These are phyloP conservation scores for Villa cingulata DNA, from an alignment of 2,888 invertebrate genomes.

Conservation along the genomic window DNA sequence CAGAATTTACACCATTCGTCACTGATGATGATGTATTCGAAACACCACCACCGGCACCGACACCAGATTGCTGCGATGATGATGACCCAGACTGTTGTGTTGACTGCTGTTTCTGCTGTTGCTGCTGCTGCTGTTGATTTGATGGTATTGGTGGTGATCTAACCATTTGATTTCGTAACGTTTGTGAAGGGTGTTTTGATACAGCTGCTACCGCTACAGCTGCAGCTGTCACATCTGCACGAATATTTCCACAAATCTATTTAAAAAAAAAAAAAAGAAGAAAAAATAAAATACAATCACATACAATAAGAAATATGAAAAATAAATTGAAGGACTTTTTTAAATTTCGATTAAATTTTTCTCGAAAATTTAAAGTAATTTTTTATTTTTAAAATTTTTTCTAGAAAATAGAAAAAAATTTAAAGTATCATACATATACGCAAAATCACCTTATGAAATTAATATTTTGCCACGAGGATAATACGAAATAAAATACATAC, in stretches of 20 bases:
- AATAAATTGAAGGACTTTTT: not conserved
- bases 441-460: too few species aligned
- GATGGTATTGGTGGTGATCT: slow-evolving; percentile 27
- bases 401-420: too few species aligned
- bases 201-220: slow-evolving; percentile 21
- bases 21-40: slow-evolving; percentile 19
- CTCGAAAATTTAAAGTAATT: too few species aligned
- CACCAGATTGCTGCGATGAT: slow-evolving; percentile 20
- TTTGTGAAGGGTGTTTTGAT: slow-evolving; percentile 8
- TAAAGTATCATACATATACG: too few species aligned
- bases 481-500: too few species aligned
- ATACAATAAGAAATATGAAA: not conserved
- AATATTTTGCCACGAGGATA: too few species aligned
- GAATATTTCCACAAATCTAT: slow-evolving; percentile 34
- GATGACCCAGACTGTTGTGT: not conserved
- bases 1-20: slow-evolving; percentile 12
- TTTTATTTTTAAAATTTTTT: too few species aligned
- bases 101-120: too few species aligned
- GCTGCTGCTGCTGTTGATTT: too few species aligned
- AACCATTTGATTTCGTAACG: slow-evolving; percentile 17
- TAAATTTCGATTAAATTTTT: too few species aligned
- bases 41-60: slow-evolving; percentile 18
- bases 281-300: not conserved
- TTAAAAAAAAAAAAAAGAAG: not conserved
- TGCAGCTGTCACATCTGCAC: slow-evolving; percentile 21